Evolutionary conservation across 1,140 invertebrate genomes (phyloP).

Genomic region (Aphaenogaster rudis): DNA sequence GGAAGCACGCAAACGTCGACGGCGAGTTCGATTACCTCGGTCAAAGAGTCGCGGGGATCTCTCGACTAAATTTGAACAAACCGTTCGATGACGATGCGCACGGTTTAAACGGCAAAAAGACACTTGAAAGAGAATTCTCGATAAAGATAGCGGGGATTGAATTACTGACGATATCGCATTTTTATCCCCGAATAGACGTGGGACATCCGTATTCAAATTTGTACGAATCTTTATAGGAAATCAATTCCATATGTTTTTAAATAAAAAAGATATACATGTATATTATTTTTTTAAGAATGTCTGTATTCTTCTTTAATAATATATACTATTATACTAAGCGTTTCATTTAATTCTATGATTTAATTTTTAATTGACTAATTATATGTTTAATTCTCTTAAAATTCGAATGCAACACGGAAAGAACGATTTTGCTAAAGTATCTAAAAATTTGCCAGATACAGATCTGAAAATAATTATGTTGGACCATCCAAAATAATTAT

Average conservation of each 20-base stretch:
- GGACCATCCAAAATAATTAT: too few relatives aligned
- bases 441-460: too few relatives aligned
- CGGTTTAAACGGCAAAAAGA: not conserved
- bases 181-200: not conserved
- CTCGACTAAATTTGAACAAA: constrained; percentile 21
- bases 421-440: too few relatives aligned
- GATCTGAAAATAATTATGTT: too few relatives aligned
- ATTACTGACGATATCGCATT: not conserved
- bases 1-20: constrained; percentile 4
- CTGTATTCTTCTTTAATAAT: not conserved
- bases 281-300: not conserved
- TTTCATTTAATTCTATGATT: not conserved
- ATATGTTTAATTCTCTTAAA: not conserved
- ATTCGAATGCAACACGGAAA: not conserved
- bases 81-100: not conserved
- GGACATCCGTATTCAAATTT: too few relatives aligned
- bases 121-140: not conserved
- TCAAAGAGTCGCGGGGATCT: not conserved
- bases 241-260: not conserved
- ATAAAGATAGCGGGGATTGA: not conserved
- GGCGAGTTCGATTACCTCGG: constrained; percentile 33
- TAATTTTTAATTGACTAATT: not conserved
- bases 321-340: not conserved
- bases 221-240: not conserved
- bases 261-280: not conserved